phyloP scores from a whole-genome alignment of 2,888 invertebrate species.

The Nephrocerus scutellatus region DNA sequence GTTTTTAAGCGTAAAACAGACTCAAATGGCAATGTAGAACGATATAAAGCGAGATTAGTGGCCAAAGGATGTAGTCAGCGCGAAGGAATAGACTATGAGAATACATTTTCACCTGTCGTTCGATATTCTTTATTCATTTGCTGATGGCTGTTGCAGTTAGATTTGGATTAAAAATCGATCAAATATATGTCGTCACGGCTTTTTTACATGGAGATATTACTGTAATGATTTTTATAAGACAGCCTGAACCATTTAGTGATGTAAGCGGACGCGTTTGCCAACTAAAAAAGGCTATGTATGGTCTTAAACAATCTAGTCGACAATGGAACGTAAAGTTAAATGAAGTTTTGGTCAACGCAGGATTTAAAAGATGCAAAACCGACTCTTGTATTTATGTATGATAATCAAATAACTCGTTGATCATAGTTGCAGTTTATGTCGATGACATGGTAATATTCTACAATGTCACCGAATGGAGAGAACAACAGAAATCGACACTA shows the following conservation, averaged over 20 bases:
- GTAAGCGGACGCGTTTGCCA: slow-evolving; percentile 2
- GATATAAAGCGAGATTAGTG: slow-evolving; percentile 23
- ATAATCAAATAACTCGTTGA: neutral
- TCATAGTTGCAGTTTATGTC: slow-evolving; percentile 9
- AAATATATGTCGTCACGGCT: slow-evolving; percentile 9
- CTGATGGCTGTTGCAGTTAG: slow-evolving; percentile 8
- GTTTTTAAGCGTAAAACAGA: slow-evolving; percentile 24
- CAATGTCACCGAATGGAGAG: neutral
- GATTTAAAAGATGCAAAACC: neutral
- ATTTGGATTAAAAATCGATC: neutral
- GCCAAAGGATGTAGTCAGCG: slow-evolving; percentile 26
- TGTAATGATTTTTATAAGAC: slow-evolving; percentile 5
- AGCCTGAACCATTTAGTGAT: slow-evolving; percentile 11
- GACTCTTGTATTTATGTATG: slow-evolving; percentile 9
- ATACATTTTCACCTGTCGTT: slow-evolving; percentile 22
- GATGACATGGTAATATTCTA: slow-evolving; percentile 7
- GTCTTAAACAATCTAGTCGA: slow-evolving; percentile 12
- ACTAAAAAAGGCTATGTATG: slow-evolving; percentile 13
- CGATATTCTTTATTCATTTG: slow-evolving; percentile 17
- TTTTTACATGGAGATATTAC: slow-evolving; percentile 10
- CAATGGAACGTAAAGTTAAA: slow-evolving; percentile 13
- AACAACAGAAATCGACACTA: neutral
- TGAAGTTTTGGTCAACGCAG: neutral
- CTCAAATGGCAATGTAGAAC: slow-evolving; percentile 18
- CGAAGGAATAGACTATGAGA: slow-evolving; percentile 17